A percentile compares a stretch with the other conserved stretches of the same genome.
phyloP scores from a whole-genome alignment of 2,113 vertebrate species.

The Nipponia nippon region DNA sequence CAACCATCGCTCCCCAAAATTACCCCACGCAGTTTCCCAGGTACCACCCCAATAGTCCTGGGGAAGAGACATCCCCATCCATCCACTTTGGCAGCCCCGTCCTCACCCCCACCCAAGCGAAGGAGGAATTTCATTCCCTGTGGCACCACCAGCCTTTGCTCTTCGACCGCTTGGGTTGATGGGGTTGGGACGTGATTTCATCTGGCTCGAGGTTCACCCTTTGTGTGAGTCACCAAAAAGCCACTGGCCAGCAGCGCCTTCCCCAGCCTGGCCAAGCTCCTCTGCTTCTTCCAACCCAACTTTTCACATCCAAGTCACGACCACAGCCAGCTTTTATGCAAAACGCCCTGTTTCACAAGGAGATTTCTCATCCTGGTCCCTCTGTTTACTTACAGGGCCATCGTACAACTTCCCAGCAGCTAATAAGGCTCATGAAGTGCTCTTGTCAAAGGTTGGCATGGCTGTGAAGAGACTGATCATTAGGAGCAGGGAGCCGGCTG shows the following conservation, averaged over 20 bases:
- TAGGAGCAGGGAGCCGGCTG: background rate
- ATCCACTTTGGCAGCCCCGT: fast-evolving
- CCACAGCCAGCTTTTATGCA: fast-evolving
- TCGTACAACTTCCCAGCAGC: background rate
- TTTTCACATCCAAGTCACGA: background rate
- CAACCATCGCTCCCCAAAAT: background rate
- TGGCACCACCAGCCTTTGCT: background rate
- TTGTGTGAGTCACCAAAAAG: background rate
- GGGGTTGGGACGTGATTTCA: fast-evolving
- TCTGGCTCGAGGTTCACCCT: background rate
- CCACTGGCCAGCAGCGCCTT: background rate
- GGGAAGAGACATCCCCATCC: too few relatives aligned
- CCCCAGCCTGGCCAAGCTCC: background rate
- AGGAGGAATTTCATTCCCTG: fast-evolving
- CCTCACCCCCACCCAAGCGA: background rate
- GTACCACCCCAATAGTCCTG: background rate
- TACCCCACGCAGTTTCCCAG: background rate
- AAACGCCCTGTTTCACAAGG: background rate
- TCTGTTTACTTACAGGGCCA: background rate
- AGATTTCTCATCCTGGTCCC: background rate
- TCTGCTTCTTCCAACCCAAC: background rate
- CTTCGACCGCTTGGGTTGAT: fast-evolving
- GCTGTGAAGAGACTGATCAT: background rate
- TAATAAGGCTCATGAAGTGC: background rate
- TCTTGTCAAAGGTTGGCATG: background rate